Evolutionary conservation across 2,888 invertebrate genomes (phyloP), one percentile per base, ranked within the genome.

Genomic region (Xestoiulus laeticollis): DNA sequence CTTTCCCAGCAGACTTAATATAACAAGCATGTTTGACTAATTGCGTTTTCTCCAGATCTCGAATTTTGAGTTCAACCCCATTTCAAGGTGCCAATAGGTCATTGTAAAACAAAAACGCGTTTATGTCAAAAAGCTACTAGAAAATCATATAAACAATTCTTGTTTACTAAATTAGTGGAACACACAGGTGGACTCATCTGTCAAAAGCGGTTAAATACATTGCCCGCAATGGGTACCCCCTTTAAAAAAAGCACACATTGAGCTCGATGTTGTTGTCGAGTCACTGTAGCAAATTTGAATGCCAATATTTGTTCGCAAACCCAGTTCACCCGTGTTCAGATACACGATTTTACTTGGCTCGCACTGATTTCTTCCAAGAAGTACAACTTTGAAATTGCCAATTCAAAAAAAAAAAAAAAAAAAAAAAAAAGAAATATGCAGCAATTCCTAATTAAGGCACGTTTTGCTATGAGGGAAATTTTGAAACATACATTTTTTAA

Each of bases 91-190:
- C 30, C 68, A 78, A 78, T 78, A 78, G 78, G 30, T 78, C 30
- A 78, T 26, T 32, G 78, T 78, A 78, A 78, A 78, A 78, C 30
- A 30, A 78, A n/a, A 30, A 78, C 78, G 30, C 78, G 78, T 78
- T 48, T 78, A 32, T 32, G 30, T 6, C 78, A 30, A 26, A 32
- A 78, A 78, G 16, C 78, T 30, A 30, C 26, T 30, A 78, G 78
- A 78, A 78, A 30, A 78, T 78, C 78, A 78, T 78, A 78, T 30
- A 78, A 78, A 78, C 78, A 78, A 32, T 78, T 32, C 78, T 78
- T 78, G 78, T 78, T 78, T 78, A 78, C 78, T 32, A 78, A 78
- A 78, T 78, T 78, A 78, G 78, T 78, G 78, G 78, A 78, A 78
- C 78, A 78, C 78, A 78, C 78, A 78, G 78, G 78, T 78, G 78